A percentile compares a stretch with the other conserved stretches of the same genome.
Evolutionary conservation across 1,140 invertebrate species (phyloP).

Genomic region (Spodoptera frugiperda): DNA sequence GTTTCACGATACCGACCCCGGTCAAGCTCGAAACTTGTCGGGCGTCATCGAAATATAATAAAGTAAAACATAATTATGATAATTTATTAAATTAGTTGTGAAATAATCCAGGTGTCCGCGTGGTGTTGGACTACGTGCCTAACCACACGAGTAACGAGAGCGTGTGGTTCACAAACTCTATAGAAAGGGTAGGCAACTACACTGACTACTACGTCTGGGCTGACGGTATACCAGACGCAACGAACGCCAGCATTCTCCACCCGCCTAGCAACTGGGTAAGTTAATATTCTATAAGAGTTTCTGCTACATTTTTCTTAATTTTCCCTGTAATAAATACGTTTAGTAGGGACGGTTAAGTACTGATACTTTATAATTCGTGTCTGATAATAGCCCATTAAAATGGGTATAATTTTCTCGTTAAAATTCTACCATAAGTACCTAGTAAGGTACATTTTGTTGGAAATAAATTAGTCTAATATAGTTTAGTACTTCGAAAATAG

Average conservation of each 20-base stretch:
- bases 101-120: slow-evolving; percentile 56
- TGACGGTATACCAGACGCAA: slow-evolving; percentile 76
- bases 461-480: too few relatives aligned
- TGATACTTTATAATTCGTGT: too few relatives aligned
- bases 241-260: slow-evolving; percentile 51
- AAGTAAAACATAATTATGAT: slow-evolving; percentile 20
- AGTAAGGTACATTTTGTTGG: too few relatives aligned
- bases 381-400: too few relatives aligned
- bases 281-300: not conserved
- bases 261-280: slow-evolving; percentile 64
- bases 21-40: too few relatives aligned
- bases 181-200: slow-evolving; percentile 83
- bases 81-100: not conserved
- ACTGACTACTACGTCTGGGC: slow-evolving; percentile 90
- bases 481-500: too few relatives aligned
- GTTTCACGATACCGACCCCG: too few relatives aligned
- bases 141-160: slow-evolving; percentile 91
- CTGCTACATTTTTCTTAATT: not conserved
- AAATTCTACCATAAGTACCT: too few relatives aligned
- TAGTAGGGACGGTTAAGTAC: too few relatives aligned
- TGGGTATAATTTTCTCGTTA: too few relatives aligned
- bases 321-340: too few relatives aligned
- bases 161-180: slow-evolving; percentile 89
- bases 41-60: too few relatives aligned
- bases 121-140: slow-evolving; percentile 74